These are phyloP conservation scores for Philhelius pedissequus DNA, from an alignment of 2,888 invertebrate genomes.

Conservation along the genomic window DNA sequence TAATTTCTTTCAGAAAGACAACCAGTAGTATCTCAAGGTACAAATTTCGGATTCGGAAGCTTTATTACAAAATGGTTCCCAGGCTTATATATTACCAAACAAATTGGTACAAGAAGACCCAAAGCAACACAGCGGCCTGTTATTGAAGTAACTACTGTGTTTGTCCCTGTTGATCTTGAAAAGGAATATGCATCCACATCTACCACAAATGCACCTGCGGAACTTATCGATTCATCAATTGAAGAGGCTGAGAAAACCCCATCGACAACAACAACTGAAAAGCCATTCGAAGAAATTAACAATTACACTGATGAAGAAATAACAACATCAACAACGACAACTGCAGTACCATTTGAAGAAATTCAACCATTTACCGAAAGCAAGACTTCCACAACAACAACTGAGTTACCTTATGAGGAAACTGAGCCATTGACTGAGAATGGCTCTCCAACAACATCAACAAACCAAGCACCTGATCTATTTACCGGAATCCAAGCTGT, in stretches of 20 bases:
- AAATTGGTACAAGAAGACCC: constrained; percentile 18
- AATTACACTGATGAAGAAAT: not conserved
- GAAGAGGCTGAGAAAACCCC: not conserved
- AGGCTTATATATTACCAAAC: not conserved
- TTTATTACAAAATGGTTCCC: constrained; percentile 40
- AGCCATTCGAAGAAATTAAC: not conserved
- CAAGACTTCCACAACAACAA: not conserved
- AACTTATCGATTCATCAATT: not conserved
- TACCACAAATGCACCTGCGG: constrained; percentile 3
- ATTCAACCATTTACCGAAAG: not conserved
- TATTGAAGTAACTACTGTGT: constrained; percentile 16
- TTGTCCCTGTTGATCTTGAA: not conserved
- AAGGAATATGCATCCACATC: constrained; percentile 1
- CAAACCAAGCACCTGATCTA: not conserved
- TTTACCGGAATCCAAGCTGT: not conserved
- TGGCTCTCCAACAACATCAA: not conserved
- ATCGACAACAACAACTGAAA: not conserved
- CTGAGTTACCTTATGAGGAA: not conserved
- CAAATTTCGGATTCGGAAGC: not conserved
- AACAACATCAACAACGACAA: constrained; percentile 25
- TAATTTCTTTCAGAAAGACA: not conserved
- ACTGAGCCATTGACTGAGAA: not conserved
- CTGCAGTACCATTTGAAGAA: constrained; percentile 3
- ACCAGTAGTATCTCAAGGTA: not conserved
- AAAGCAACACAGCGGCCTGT: constrained; percentile 38